Conservation (phyloP, 2,113 vertebrate genomes). For the Donacobius atricapilla region DNA sequence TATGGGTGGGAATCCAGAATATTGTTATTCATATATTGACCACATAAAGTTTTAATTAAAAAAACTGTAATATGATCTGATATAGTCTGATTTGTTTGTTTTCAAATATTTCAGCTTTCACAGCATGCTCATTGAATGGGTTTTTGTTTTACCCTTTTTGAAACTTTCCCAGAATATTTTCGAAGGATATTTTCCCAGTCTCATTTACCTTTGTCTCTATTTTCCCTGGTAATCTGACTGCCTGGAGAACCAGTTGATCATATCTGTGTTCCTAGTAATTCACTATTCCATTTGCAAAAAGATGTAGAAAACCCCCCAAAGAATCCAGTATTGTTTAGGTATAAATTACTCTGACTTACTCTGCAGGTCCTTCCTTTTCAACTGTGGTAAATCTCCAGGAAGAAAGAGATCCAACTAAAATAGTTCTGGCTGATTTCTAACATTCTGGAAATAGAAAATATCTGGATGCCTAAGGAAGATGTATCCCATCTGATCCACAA, state of each 20-base stretch:
- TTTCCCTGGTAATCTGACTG: background rate
- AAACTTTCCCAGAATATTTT: background rate
- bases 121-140: background rate
- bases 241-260: background rate
- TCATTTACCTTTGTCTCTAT: background rate
- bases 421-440: background rate
- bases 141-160: background rate
- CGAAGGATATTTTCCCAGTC: background rate
- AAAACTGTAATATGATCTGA: background rate
- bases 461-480: slow-evolving; percentile 35
- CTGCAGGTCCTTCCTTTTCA: background rate
- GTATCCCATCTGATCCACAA: slow-evolving; percentile 37
- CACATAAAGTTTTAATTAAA: background rate
- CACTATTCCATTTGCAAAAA: background rate
- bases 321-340: background rate
- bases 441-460: background rate
- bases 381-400: background rate
- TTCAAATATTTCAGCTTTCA: background rate
- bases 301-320: background rate
- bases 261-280: background rate
- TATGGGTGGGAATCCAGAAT: background rate
- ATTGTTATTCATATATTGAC: background rate
- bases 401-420: background rate
- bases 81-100: background rate
- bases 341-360: background rate